Conservation (phyloP, 1,140 invertebrate species). For the Pseudomyrmex concolor region DNA sequence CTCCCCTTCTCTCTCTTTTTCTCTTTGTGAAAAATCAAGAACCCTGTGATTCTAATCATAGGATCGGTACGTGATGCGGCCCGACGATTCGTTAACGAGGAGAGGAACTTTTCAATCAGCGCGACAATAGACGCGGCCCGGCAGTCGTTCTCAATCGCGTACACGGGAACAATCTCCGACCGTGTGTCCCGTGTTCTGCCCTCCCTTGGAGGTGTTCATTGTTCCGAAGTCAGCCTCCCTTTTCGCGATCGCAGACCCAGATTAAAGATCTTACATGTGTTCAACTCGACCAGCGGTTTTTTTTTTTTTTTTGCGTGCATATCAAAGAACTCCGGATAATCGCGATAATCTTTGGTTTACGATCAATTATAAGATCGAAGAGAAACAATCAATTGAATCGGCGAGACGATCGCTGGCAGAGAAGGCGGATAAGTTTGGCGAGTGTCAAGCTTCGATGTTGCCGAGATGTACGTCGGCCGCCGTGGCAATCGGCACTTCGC, state of each 20-base stretch:
- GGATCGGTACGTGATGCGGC: background rate
- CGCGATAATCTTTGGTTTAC: no score
- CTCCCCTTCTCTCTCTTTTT: background rate
- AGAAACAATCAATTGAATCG: background rate
- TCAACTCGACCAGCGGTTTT: no score
- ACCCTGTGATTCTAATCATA: background rate
- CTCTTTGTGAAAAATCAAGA: constrained; percentile 32
- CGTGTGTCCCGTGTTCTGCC: background rate
- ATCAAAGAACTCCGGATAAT: no score
- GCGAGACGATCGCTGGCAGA: background rate
- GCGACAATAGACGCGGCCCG: constrained; percentile 30
- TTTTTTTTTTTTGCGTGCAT: background rate
- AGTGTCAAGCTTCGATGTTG: background rate
- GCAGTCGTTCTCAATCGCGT: constrained; percentile 31
- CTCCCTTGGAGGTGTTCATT: constrained; percentile 1
- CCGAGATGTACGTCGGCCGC: constrained; percentile 4
- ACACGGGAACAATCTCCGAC: constrained; percentile 1
- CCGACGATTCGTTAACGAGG: constrained; percentile 32
- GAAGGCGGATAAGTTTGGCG: constrained; percentile 39
- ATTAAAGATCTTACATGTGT: background rate
- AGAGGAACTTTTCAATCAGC: constrained; percentile 46
- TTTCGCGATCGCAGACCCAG: background rate
- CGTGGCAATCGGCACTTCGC: constrained; percentile 13
- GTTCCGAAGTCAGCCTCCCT: background rate
- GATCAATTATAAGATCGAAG: no score